Evolutionary conservation across 1,140 invertebrate genomes (phyloP).

Genomic region (Orius insidiosus): DNA sequence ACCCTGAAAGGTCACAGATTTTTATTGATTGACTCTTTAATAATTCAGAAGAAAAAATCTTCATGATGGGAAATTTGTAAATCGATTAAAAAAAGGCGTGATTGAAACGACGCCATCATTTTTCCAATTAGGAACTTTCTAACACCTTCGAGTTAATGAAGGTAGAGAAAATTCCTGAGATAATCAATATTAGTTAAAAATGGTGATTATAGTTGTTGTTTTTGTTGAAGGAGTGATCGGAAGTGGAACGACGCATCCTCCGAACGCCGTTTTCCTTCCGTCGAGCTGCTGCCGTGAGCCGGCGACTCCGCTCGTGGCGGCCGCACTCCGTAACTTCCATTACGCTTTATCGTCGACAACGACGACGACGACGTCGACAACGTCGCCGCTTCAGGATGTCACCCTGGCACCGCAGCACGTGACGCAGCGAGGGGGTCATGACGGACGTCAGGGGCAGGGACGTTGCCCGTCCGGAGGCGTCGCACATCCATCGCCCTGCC

Average conservation of each 20-base stretch:
- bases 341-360: slow-evolving; percentile 14
- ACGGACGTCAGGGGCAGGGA: neutral
- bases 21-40: no score
- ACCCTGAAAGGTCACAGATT: no score
- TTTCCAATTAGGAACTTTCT: no score
- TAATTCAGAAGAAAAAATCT: no score
- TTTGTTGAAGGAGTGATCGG: no score
- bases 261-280: slow-evolving; percentile 13
- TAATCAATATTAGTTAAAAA: no score
- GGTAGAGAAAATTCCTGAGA: no score
- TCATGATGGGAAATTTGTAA: no score
- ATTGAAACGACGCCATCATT: no score
- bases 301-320: slow-evolving; percentile 15
- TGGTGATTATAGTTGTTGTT: no score
- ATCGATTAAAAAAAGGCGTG: no score
- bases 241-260: neutral
- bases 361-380: slow-evolving; percentile 11
- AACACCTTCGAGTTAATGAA: no score
- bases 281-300: slow-evolving; percentile 18
- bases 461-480: slow-evolving; percentile 25
- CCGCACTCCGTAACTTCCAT: slow-evolving; percentile 16
- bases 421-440: neutral
- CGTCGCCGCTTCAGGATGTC: slow-evolving; percentile 7
- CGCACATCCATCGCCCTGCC: slow-evolving; percentile 26
- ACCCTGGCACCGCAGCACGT: neutral